Evolutionary conservation across 2,888 invertebrate species (phyloP), one percentile per base, ranked within the genome.

Genomic region (Unio delphinus): DNA sequence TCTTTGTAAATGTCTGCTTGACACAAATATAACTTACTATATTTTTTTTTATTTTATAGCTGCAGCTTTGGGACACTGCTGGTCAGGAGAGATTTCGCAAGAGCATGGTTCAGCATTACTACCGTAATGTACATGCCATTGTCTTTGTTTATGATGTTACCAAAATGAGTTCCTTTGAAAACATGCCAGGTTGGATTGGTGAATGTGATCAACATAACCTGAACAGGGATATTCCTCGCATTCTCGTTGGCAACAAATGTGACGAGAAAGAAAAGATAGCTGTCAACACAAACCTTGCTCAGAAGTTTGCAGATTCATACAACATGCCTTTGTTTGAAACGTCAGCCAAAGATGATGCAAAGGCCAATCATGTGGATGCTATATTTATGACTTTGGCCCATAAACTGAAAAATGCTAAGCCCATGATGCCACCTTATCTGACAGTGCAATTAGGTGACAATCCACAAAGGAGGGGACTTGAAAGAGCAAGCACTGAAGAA

Each of bases 351-450:
- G 91, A 94, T 78, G 94, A 95, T 85, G 92, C 93, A 0, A 93
- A 94, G 82, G 93, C 93, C 75, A 93, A 95, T 89, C 94, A 94
- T 86, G 94, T 95, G 60, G 95, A 95, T 85, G 93, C 94, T 0
- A 95, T 95, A 83, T 95, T 95, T 89, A 92, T 95, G 92, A 95
- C 95, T 0, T 89, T 95, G 62, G 95, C 95, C 0, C 94, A 95
- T 90, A 95, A 95, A 87, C 90, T 95, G 75, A 93, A 93, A 85
- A 92, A 91, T 80, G 91, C 92, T 65, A 93, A 92, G 84, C 92
- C 92, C 15, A 93, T 93, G 92, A 92, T 92, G 91, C 90, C 90
- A 8, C 77, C 80, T 45, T 79, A 83, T 65, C 55, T 85, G 45
- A 63, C 79, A 59, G 80, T 86, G 26, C 80, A 82, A 67, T 73